Conservation (phyloP, 2,888 invertebrate species). For the Seladonia tumulorum region DNA sequence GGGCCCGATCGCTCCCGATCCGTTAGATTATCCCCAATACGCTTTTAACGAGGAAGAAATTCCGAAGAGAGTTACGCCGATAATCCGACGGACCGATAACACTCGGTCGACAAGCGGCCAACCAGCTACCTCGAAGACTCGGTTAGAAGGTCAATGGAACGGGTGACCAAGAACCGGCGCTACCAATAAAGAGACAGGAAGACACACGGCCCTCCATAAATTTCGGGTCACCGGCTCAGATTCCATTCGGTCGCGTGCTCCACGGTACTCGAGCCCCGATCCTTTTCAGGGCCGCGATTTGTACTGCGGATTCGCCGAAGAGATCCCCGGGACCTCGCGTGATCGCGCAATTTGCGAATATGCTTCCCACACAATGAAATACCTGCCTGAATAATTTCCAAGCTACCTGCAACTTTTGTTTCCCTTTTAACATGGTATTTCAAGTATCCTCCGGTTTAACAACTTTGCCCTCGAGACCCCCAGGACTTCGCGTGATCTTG, state of each 20-base stretch:
- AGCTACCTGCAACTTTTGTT: neutral
- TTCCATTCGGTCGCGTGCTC: neutral
- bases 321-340: neutral
- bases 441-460: neutral
- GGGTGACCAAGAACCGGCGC: neutral
- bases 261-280: neutral
- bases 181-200: neutral
- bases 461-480: neutral
- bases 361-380: neutral
- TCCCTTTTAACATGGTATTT: neutral
- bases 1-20: neutral
- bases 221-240: neutral
- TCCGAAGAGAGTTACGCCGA: slow-evolving; percentile 19
- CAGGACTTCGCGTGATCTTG: neutral
- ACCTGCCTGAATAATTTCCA: neutral
- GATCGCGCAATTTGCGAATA: neutral
- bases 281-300: neutral
- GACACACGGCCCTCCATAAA: slow-evolving; percentile 8
- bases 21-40: neutral
- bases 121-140: slow-evolving; percentile 19
- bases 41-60: neutral
- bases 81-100: slow-evolving; percentile 17
- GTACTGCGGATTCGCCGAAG: neutral
- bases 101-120: slow-evolving; percentile 12
- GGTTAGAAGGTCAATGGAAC: slow-evolving; percentile 36